A percentile compares a stretch with the other conserved stretches of the same genome.
Conservation (phyloP, 2,888 invertebrate species). For the Bursaphelenchus okinawaensis region DNA sequence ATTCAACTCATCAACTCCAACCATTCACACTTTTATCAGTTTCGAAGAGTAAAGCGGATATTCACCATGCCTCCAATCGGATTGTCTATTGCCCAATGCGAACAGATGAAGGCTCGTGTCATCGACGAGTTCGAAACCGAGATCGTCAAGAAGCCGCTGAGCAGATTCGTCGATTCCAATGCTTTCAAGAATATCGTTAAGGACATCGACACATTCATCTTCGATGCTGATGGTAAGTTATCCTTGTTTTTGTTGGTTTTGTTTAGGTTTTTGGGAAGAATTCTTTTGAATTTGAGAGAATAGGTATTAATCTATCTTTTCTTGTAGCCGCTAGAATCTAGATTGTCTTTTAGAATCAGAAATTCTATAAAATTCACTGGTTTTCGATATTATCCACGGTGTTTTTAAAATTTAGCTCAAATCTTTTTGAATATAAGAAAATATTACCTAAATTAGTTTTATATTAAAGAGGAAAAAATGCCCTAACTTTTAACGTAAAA, state of each 20-base stretch:
- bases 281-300: conserved; percentile 1
- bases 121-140: neutral
- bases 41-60: too few relatives aligned
- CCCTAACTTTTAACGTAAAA: too few relatives aligned
- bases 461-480: too few relatives aligned
- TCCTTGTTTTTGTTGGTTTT: neutral
- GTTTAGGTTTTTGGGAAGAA: neutral
- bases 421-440: too few relatives aligned
- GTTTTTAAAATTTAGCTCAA: too few relatives aligned
- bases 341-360: too few relatives aligned
- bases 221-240: conserved; percentile 52
- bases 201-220: conserved; percentile 53
- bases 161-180: conserved; percentile 16
- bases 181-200: conserved; percentile 34
- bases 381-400: too few relatives aligned
- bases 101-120: neutral
- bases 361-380: too few relatives aligned
- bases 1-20: too few relatives aligned
- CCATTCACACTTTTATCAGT: too few relatives aligned
- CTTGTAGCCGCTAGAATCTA: neutral
- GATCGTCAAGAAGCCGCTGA: neutral
- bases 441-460: too few relatives aligned
- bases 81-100: conserved; percentile 5
- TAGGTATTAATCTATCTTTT: neutral
- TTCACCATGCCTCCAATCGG: conserved; percentile 14